Base-by-base conservation (phyloP, 2,797 vertebrate species). In the Macrochelys suwanniensis region DNA sequence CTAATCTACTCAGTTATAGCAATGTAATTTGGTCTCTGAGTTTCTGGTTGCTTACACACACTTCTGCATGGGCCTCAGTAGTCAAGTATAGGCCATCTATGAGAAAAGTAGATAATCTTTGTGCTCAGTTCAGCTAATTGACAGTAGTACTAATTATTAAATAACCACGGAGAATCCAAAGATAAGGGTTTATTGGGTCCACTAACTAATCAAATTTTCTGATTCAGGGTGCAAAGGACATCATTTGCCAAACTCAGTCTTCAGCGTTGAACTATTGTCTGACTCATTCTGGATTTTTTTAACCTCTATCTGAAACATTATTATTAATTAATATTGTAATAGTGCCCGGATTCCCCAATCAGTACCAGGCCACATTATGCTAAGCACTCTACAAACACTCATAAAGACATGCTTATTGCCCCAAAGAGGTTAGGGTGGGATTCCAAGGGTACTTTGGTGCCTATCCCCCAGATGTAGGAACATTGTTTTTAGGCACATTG, bases 221-320 rank as follows among this genome's bases (percentile, higher is more conserved):
- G 65, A 68, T 37, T 68, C n/a, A 19, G 33, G 28, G 16, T 6
- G n/a, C 37, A 37, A 65, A 65, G 16, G 33, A 65, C 47, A 76
- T 76, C 25, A 15, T 11, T 91, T 92, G 88, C 80, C 87, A 82
- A 84, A 47, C 7, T 76, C 45, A 25, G 47, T 47, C 45, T 2
- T 26, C 56, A 90, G n/a, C 5, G 79, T 28, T 37, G 9, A 51
- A 68, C 4, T 16, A 12, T 80, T 50, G 59, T 2, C 33, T 93
- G 87, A 37, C 76, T 42, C 23, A 87, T 25, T 89, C 50, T 51
- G 37, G 51, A 42, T 28, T 94, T 84, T 49, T 85, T 92, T 84
- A 45, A 87, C 10, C 65, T 37, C 28, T 93, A 95, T 94, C 80
- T 93, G 54, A 93, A 85, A 19, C 21, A 88, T 71, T 13, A n/a